These are phyloP conservation scores for Falco columbarius DNA, from an alignment of 2,797 vertebrate species.

Conservation along the genomic window DNA sequence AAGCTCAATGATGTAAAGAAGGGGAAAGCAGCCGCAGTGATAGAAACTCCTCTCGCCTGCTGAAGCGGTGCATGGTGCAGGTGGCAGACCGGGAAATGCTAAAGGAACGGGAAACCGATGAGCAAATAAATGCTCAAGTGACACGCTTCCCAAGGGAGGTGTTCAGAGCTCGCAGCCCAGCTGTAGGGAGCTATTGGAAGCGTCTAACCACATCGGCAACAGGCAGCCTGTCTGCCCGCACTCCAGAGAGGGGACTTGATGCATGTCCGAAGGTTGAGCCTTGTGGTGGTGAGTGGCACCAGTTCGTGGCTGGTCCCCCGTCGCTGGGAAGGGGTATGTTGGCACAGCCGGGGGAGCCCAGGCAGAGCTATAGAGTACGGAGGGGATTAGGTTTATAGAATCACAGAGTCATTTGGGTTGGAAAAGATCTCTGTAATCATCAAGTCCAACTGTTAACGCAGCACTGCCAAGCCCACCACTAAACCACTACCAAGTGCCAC, in stretches of 20 bases:
- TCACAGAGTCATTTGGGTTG: rapidly evolving
- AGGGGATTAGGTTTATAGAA: background rate
- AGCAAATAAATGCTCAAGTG: slow-evolving; percentile 29
- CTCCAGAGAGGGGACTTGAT: rapidly evolving
- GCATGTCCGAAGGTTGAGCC: background rate
- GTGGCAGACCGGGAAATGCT: background rate
- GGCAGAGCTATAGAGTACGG: background rate
- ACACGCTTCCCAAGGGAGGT: background rate
- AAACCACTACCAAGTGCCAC: background rate
- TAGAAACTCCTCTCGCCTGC: background rate
- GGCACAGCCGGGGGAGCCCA: background rate
- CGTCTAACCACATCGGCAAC: background rate
- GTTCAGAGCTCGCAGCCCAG: background rate
- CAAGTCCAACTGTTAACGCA: background rate
- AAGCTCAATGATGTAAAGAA: slow-evolving; percentile 18
- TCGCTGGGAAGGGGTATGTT: background rate
- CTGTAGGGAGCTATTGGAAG: background rate
- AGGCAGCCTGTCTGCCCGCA: background rate
- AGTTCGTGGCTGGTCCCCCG: background rate
- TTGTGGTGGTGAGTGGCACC: background rate
- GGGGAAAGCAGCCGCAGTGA: background rate
- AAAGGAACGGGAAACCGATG: background rate
- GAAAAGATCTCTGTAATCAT: background rate
- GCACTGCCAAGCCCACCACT: background rate
- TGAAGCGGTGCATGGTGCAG: background rate